Base-by-base conservation (phyloP, 2,888 invertebrate genomes). In the Epiperipatus broadwayi region DNA sequence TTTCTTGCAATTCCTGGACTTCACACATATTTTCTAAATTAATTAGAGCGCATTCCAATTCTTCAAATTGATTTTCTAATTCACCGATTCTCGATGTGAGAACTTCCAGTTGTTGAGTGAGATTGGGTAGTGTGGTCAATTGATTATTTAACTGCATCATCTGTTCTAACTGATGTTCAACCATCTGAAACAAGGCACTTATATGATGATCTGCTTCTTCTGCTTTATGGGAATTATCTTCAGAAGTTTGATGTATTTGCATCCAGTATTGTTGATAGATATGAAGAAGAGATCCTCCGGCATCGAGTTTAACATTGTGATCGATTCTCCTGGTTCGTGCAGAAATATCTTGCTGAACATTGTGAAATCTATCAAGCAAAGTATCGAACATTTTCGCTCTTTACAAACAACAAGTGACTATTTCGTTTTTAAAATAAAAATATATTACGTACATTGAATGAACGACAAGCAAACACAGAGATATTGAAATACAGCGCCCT, bases 221-320 rank as follows among this genome's bases (percentile, higher is more conserved):
- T 5, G 76, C 75, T 48, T 62, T 62, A 20, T 53, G 52, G 1
- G 66, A 63, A 52, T 75, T 78, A 36, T 63, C 64, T 48, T 77
- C 76, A 2, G 75, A 72, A 41, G 70, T 64, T 44, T 67, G 65
- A 47, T 78, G 78, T 32, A 78, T 53, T 48, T 72, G 69, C 14
- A 67, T 69, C 78, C 78, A 79, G 44, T 73, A 64, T 33, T 70
- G 61, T 54, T 78, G 75, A 56, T 73, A 78, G 55, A 73, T 71
- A 44, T 70, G 68, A 34, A 78, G 56, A 43, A 78, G 59, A 44
- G 70, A 71, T 21, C 71, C 71, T 4, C 78, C 78, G 47, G 74
- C 75, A 50, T 71, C 68, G 36, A 62, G 27, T 21, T 40, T 41
- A n/a, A 37, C 38, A 60, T 54, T 70, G 66, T 18, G n/a, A n/a